These are phyloP conservation scores for Ormyrus nitidulus DNA, from an alignment of 2,888 invertebrate genomes.

Conservation along the genomic window DNA sequence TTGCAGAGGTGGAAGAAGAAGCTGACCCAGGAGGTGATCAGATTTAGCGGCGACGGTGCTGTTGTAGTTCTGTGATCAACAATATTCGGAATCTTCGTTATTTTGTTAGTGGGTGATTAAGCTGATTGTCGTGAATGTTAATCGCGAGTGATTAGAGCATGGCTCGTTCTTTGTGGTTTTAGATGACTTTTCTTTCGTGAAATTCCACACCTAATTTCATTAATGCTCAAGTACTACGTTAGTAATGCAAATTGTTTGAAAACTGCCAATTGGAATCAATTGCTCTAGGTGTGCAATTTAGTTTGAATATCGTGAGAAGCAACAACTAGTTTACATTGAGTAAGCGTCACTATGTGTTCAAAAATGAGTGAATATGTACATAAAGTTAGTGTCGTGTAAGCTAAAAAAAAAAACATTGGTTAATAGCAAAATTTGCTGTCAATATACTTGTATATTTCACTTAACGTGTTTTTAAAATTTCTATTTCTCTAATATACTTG, in stretches of 20 bases:
- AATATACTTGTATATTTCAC: too few species aligned
- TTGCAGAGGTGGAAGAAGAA: constrained; percentile 89
- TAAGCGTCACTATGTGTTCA: constrained; percentile 10
- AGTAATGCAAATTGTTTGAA: too few species aligned
- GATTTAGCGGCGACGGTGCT: constrained; percentile 97
- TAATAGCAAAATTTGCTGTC: background rate
- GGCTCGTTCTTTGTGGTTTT: background rate
- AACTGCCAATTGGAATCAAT: too few species aligned
- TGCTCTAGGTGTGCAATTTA: too few species aligned
- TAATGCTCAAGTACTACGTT: background rate
- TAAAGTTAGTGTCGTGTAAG: background rate
- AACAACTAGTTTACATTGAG: constrained; percentile 22
- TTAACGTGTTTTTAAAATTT: too few species aligned
- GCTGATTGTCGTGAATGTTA: too few species aligned
- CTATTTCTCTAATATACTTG: too few species aligned
- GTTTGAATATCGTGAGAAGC: too few species aligned
- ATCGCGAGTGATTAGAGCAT: background rate
- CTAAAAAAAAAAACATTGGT: background rate
- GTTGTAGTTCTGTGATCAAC: constrained; percentile 80
- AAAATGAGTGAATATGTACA: background rate
- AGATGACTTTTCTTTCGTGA: background rate
- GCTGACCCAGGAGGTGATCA: constrained; percentile 95
- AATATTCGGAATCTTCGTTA: background rate
- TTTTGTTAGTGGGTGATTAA: too few species aligned
- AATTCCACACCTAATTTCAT: background rate